A percentile compares a stretch with the other conserved stretches of the same genome.
These are phyloP conservation scores for Meganola albula DNA, from an alignment of 2,888 invertebrate genomes.

Conservation along the genomic window DNA sequence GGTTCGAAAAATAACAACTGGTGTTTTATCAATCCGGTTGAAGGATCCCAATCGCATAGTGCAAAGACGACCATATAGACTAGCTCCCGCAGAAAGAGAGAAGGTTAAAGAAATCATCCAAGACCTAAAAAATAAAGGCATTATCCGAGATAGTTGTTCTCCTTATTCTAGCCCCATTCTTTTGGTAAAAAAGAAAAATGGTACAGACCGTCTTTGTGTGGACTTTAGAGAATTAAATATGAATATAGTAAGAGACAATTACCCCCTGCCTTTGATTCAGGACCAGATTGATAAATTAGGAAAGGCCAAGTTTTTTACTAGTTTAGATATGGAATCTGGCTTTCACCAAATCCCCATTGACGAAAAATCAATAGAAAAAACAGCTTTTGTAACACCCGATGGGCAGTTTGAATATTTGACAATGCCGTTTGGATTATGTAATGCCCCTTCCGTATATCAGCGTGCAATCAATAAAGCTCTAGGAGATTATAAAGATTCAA, in stretches of 20 bases:
- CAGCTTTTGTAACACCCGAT: slow-evolving; percentile 17
- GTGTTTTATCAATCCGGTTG: slow-evolving; percentile 5
- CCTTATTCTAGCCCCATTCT: slow-evolving; percentile 6
- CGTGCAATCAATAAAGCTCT: slow-evolving; percentile 2
- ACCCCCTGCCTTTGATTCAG: slow-evolving; percentile 21
- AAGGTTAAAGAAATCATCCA: slow-evolving; percentile 1
- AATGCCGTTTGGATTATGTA: slow-evolving; percentile 4
- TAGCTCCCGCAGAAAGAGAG: neutral
- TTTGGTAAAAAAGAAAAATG: slow-evolving; percentile 6
- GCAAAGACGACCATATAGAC: neutral
- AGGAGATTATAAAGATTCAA: neutral
- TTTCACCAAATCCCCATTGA: slow-evolving; percentile 19
- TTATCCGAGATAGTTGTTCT: slow-evolving; percentile 2
- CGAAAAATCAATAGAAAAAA: slow-evolving; percentile 11
- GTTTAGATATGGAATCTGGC: slow-evolving; percentile 20
- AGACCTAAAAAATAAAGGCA: slow-evolving; percentile 1
- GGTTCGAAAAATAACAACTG: slow-evolving; percentile 5
- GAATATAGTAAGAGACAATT: slow-evolving; percentile 4
- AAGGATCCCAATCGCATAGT: slow-evolving; percentile 1
- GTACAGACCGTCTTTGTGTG: slow-evolving; percentile 10
- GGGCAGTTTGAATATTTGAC: slow-evolving; percentile 7
- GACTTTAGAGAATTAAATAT: slow-evolving; percentile 9
- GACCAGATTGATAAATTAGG: slow-evolving; percentile 22
- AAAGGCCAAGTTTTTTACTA: slow-evolving; percentile 13
- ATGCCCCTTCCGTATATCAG: slow-evolving; percentile 5